A percentile compares a stretch with the other conserved stretches of the same genome.
phyloP scores from a whole-genome alignment of 2,113 vertebrate genomes.

The Tylochromis polylepis region DNA sequence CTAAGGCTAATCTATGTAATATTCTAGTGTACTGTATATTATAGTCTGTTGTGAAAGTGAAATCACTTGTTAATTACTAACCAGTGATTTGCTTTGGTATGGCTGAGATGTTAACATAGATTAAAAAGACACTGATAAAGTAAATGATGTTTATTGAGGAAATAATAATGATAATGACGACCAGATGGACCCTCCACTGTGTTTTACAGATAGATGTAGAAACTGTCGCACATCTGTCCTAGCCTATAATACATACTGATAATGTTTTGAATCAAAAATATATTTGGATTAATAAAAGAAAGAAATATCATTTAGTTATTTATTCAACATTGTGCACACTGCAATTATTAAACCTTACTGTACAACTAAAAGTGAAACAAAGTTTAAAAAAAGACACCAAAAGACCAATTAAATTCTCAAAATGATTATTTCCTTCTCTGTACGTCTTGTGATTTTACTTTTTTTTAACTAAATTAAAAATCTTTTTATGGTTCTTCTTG shows the following conservation, averaged over 20 bases:
- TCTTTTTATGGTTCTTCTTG: not conserved
- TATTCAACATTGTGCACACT: not conserved
- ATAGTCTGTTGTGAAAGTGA: not conserved
- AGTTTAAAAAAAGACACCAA: not conserved
- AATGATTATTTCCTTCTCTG: accelerated
- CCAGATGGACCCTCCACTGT: not conserved
- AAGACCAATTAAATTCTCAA: not conserved
- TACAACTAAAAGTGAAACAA: not conserved
- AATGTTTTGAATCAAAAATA: accelerated
- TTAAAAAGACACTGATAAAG: accelerated
- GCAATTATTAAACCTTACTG: not conserved
- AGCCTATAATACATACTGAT: not conserved
- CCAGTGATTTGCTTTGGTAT: not conserved
- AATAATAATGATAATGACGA: accelerated
- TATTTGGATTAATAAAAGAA: not conserved
- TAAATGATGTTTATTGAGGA: accelerated
- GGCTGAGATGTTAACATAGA: not conserved
- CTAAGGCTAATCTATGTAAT: too few species aligned
- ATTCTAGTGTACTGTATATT: too few species aligned
- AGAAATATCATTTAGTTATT: accelerated
- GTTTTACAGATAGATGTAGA: accelerated
- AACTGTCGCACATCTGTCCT: accelerated
- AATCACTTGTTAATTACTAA: not conserved
- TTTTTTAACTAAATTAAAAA: not conserved
- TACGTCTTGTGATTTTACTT: too few species aligned